phyloP scores from a whole-genome alignment of 1,140 invertebrate genomes.

The Gryllus bimaculatus region DNA sequence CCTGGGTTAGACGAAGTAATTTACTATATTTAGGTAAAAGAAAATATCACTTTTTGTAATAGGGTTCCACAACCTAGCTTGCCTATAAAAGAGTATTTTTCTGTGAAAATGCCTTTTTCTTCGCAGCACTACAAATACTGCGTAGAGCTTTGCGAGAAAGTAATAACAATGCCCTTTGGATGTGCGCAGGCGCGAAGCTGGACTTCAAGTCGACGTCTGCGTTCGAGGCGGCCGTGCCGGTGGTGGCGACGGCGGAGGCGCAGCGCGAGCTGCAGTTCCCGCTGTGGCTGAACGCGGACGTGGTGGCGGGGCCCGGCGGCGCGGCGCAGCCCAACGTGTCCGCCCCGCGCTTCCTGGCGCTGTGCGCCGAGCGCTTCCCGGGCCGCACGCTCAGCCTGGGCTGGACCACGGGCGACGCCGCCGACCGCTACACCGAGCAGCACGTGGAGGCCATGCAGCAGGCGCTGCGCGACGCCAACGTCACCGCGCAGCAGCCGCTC shows the following conservation, averaged over 20 bases:
- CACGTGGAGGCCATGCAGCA: slow-evolving; percentile 66
- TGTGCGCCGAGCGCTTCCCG: slow-evolving; percentile 47
- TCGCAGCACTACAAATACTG: too few relatives aligned
- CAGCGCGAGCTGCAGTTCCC: slow-evolving; percentile 51
- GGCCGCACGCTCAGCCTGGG: slow-evolving; percentile 70
- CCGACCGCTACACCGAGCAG: slow-evolving; percentile 51
- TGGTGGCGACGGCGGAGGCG: slow-evolving; percentile 32
- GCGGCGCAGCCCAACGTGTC: slow-evolving; percentile 46
- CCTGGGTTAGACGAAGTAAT: too few relatives aligned
- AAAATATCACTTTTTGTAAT: too few relatives aligned
- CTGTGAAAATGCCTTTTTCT: too few relatives aligned
- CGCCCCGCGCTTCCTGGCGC: slow-evolving; percentile 50
- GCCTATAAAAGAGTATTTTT: too few relatives aligned
- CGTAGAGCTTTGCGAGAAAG: too few relatives aligned
- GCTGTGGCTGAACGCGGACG: slow-evolving; percentile 84
- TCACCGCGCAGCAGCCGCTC: slow-evolving; percentile 46
- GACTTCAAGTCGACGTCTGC: slow-evolving; percentile 78
- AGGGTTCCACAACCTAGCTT: too few relatives aligned
- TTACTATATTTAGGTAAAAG: too few relatives aligned
- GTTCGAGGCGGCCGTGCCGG: slow-evolving; percentile 53
- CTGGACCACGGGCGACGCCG: slow-evolving; percentile 68
- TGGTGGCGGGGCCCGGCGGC: slow-evolving; percentile 61
- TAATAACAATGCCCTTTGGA: too few relatives aligned
- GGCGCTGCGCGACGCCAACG: slow-evolving; percentile 41
- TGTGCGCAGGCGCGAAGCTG: slow-evolving; percentile 66